These are phyloP conservation scores for Leptogaster cylindrica DNA, from an alignment of 2,888 invertebrate genomes.

Conservation along the genomic window DNA sequence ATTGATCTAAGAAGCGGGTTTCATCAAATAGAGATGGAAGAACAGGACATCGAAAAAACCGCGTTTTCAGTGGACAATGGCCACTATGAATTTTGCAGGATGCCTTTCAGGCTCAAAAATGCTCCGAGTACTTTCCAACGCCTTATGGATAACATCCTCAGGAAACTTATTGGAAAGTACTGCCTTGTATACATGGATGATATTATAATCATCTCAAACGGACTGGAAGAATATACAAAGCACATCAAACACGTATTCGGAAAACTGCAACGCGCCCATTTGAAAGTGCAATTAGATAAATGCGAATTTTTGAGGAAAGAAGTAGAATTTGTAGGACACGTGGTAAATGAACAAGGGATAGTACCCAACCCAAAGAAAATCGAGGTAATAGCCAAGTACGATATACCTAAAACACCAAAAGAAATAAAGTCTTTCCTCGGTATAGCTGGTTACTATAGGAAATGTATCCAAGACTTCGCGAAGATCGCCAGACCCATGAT, in stretches of 20 bases:
- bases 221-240: constrained; percentile 49
- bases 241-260: not conserved
- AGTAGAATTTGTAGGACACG: constrained; percentile 48
- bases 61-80: constrained; percentile 45
- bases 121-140: constrained; percentile 49
- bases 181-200: constrained; percentile 54
- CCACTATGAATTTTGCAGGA: constrained; percentile 36
- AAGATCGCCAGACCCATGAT: no score
- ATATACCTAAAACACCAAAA: not conserved
- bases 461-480: no score
- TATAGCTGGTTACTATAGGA: no score
- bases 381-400: not conserved
- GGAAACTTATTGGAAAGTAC: constrained; percentile 47
- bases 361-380: constrained; percentile 49
- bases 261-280: not conserved
- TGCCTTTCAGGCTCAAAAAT: constrained; percentile 42
- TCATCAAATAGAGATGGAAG: constrained; percentile 44
- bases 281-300: constrained; percentile 39
- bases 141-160: constrained; percentile 48
- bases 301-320: constrained; percentile 50
- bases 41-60: constrained; percentile 45
- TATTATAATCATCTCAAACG: constrained; percentile 50
- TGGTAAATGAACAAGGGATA: constrained; percentile 4
- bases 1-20: constrained; percentile 48
- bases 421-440: no score